A percentile compares a stretch with the other conserved stretches of the same genome.
These are phyloP conservation scores for Cydia pomonella DNA, from an alignment of 1,140 invertebrate genomes.

Conservation along the genomic window DNA sequence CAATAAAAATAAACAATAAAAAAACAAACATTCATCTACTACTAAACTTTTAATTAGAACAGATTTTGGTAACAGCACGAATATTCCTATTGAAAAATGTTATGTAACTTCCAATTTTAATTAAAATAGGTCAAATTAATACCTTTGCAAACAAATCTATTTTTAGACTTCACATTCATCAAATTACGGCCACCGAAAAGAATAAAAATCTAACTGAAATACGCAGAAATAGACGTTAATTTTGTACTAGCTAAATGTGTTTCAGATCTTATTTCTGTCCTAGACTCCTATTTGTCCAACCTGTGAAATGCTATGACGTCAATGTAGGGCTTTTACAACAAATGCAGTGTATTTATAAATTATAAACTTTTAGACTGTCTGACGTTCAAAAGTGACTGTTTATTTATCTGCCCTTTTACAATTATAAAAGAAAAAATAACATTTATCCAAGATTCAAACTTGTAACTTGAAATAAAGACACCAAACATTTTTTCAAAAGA, in stretches of 20 bases:
- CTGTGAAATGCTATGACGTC: constrained; percentile 5
- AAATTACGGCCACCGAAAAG: neutral
- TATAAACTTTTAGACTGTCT: neutral
- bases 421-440: neutral
- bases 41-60: too few relatives aligned
- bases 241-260: neutral
- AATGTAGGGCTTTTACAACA: neutral
- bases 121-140: neutral
- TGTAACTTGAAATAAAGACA: too few relatives aligned
- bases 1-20: too few relatives aligned
- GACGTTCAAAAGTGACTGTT: neutral
- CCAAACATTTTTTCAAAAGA: too few relatives aligned
- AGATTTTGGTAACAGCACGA: too few relatives aligned
- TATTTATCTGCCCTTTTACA: neutral
- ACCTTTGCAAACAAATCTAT: neutral
- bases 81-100: too few relatives aligned
- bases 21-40: too few relatives aligned
- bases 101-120: too few relatives aligned
- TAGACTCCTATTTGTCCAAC: neutral
- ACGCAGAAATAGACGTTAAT: neutral
- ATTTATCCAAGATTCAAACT: too few relatives aligned
- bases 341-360: too few relatives aligned
- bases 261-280: neutral
- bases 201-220: neutral
- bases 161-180: neutral